Evolutionary conservation across 1,140 invertebrate genomes (phyloP), one percentile per base, ranked within the genome.

Genomic region (Leptestheria dahalacensis): DNA sequence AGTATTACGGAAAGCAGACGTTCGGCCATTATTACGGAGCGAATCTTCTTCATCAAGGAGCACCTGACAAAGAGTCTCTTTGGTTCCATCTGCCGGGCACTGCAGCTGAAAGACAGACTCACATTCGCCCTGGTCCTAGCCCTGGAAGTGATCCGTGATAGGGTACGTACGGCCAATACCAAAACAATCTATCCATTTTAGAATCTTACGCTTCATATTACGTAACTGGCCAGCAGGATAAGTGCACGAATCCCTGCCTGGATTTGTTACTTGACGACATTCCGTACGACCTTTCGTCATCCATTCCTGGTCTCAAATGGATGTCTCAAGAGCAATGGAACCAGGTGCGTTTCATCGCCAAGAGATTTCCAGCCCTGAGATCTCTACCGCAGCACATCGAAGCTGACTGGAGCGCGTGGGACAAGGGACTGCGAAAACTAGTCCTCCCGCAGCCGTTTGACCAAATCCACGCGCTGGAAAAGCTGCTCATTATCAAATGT

Each of bases 101-200:
- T 60, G 28, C 52, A 28, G 15, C 50, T 20, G 25, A 12, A 20
- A 48, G 58, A 60, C 28, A 26, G 51, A 15, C 24, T 50, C 4
- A 11, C 29, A 20, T 60, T 60, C 33, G 51, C 48, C n/a, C 48
- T 60, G 15, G 11, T 51, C 3, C 24, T 60, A 28, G 58, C 58
- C 1, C 33, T 60, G 21, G 58, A 26, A 20, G 51, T 29, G n/a
- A 29, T 29, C 46, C 25, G 51, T 18, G 29, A 48, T 25, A 60
- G 52, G 48, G 57, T 58, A n/a, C n/a, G n/a, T n/a, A n/a, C n/a
- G n/a, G n/a, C n/a, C n/a, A n/a, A n/a, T n/a, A n/a, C n/a, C n/a
- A n/a, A n/a, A n/a, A n/a, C n/a, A n/a, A n/a, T n/a, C n/a, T n/a
- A n/a, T n/a, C n/a, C n/a, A n/a, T n/a, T n/a, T n/a, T n/a, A n/a